Percentiles rank a stretch among this genome's conserved stretches.
Conservation (phyloP, 2,797 vertebrate genomes). For the Galaxias olidus region DNA sequence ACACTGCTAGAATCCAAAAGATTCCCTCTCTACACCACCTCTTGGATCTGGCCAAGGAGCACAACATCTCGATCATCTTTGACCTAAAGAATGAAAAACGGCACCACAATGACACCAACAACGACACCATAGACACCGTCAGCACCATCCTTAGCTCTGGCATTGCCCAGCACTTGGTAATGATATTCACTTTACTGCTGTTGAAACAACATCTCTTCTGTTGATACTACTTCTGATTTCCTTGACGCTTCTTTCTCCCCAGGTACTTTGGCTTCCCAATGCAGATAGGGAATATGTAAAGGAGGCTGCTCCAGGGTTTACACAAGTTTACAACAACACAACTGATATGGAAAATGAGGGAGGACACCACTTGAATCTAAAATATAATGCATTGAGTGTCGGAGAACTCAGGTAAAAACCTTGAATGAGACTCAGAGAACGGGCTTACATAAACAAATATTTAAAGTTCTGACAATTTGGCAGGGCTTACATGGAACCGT, state of each 20-base stretch:
- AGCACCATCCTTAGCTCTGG: slow-evolving; percentile 64
- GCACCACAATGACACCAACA: slow-evolving; percentile 53
- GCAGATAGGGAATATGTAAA: slow-evolving; percentile 72
- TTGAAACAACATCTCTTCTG: background rate
- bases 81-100: slow-evolving; percentile 79
- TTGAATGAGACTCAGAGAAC: background rate
- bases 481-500: slow-evolving; percentile 8
- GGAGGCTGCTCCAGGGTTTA: slow-evolving; percentile 70
- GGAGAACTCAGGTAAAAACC: slow-evolving; percentile 78
- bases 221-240: slow-evolving; percentile 6
- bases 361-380: slow-evolving; percentile 77
- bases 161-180: slow-evolving; percentile 75
- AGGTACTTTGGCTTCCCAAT: slow-evolving; percentile 89
- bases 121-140: slow-evolving; percentile 70
- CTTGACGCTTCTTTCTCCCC: background rate
- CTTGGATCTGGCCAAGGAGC: slow-evolving; percentile 69
- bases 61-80: slow-evolving; percentile 85
- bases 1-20: slow-evolving; percentile 64
- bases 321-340: slow-evolving; percentile 76
- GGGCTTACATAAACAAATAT: background rate
- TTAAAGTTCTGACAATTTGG: background rate
- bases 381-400: slow-evolving; percentile 76
- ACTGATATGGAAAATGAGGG: slow-evolving; percentile 41
- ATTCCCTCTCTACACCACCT: slow-evolving; percentile 76
- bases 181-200: slow-evolving; percentile 7